phyloP scores from a whole-genome alignment of 2,113 vertebrate species.

The Tauraco erythrolophus region DNA sequence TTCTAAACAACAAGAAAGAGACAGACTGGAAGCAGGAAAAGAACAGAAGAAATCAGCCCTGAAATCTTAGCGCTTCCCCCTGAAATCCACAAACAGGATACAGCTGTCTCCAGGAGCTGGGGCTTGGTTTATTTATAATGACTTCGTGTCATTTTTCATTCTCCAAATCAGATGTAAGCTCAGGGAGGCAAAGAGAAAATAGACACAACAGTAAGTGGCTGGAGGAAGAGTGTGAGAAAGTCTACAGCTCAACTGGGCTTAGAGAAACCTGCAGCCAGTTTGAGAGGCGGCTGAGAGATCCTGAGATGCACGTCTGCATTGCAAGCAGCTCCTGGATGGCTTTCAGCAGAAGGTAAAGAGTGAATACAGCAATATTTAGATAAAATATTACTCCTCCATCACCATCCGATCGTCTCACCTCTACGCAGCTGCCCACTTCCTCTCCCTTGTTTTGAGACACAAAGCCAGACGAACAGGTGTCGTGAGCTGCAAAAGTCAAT shows the following conservation, averaged over 20 bases:
- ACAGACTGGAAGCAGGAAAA: background rate
- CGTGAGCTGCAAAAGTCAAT: background rate
- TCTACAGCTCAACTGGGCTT: background rate
- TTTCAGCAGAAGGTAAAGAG: background rate
- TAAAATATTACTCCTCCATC: background rate
- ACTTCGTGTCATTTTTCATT: conserved; percentile 34
- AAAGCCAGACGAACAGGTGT: background rate
- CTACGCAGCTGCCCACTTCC: background rate
- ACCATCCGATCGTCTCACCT: accelerated
- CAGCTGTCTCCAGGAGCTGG: conserved; percentile 2
- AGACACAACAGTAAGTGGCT: background rate
- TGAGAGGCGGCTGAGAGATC: background rate
- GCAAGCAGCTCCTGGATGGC: background rate
- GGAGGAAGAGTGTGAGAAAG: background rate
- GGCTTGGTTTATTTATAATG: conserved; percentile 2
- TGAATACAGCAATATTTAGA: background rate
- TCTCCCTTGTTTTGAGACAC: background rate
- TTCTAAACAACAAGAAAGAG: conserved; percentile 8
- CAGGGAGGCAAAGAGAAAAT: background rate
- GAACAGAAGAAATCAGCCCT: background rate
- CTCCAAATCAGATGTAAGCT: conserved; percentile 10
- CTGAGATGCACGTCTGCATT: accelerated
- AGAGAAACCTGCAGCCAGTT: background rate
- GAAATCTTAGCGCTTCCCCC: background rate
- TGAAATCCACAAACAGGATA: conserved; percentile 36